These are phyloP conservation scores for Cynoglossus semilaevis DNA, from an alignment of 2,113 vertebrate species.

Conservation along the genomic window DNA sequence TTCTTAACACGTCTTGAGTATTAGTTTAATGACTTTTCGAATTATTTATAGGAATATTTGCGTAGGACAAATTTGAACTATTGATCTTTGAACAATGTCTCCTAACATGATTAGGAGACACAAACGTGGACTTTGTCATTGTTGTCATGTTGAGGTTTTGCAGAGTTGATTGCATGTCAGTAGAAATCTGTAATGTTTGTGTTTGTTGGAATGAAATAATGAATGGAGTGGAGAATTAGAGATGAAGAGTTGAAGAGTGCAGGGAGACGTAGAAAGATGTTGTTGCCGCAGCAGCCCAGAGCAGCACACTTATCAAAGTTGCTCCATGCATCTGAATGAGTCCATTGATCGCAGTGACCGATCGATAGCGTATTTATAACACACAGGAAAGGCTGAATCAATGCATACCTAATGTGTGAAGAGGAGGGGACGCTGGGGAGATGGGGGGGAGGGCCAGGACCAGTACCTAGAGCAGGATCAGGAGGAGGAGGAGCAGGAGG, in stretches of 20 bases:
- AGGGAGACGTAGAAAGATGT: constrained; percentile 75
- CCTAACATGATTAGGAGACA: too few species aligned
- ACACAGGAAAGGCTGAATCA: constrained; percentile 74
- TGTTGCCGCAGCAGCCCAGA: constrained; percentile 72
- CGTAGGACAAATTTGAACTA: too few species aligned
- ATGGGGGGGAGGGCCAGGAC: constrained; percentile 60
- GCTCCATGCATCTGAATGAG: constrained; percentile 90
- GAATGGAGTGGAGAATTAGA: constrained; percentile 44
- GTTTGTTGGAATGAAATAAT: constrained; percentile 49
- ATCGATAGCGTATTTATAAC: constrained; percentile 87
- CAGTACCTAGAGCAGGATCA: constrained; percentile 20
- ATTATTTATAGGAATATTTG: too few species aligned
- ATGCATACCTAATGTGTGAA: constrained; percentile 79
- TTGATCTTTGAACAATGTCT: too few species aligned
- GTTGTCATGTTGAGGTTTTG: constrained; percentile 40
- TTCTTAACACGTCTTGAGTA: too few species aligned
- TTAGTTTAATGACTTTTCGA: too few species aligned
- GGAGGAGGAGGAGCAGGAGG: constrained; percentile 28
- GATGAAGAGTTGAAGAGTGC: constrained; percentile 22
- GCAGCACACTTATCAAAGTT: constrained; percentile 84
- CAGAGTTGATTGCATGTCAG: constrained; percentile 41
- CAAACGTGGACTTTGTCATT: too few species aligned
- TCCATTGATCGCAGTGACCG: constrained; percentile 68
- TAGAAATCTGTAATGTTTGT: constrained; percentile 24
- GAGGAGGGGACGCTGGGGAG: constrained; percentile 62